These are phyloP conservation scores for Drosophila auraria DNA, from an alignment of 1,140 invertebrate genomes.

Conservation along the genomic window DNA sequence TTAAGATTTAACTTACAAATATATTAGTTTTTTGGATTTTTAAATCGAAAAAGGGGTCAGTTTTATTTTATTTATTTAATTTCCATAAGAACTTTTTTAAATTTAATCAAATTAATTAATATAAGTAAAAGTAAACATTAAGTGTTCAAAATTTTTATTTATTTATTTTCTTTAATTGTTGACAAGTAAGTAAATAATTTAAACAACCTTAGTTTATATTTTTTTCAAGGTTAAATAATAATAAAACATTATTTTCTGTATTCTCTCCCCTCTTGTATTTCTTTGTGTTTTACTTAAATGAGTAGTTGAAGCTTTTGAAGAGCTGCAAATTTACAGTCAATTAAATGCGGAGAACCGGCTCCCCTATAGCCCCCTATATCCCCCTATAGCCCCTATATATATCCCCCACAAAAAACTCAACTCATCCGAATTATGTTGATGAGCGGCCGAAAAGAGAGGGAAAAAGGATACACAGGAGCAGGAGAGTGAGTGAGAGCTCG, in stretches of 20 bases:
- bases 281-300: conserved; percentile 62
- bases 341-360: conserved; percentile 57
- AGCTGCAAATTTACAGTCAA: conserved; percentile 79
- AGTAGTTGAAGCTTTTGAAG: conserved; percentile 73
- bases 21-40: too few relatives aligned
- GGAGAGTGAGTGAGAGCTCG: conserved; percentile 9
- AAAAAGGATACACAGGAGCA: not conserved
- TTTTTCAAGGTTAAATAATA: too few relatives aligned
- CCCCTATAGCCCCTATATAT: not conserved
- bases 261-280: not conserved
- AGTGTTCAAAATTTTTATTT: too few relatives aligned
- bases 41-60: too few relatives aligned
- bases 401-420: conserved; percentile 1
- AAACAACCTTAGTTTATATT: not conserved
- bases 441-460: not conserved
- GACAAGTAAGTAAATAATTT: not conserved
- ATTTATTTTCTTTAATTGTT: too few relatives aligned
- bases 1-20: too few relatives aligned
- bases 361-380: not conserved
- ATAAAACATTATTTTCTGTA: too few relatives aligned
- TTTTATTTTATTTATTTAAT: not conserved
- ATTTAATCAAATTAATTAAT: too few relatives aligned
- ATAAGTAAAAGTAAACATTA: too few relatives aligned
- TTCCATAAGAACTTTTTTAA: not conserved
- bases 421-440: conserved; percentile 13